These are phyloP conservation scores for Orthonychiurus folsomi DNA, from an alignment of 2,888 invertebrate species.

Conservation along the genomic window DNA sequence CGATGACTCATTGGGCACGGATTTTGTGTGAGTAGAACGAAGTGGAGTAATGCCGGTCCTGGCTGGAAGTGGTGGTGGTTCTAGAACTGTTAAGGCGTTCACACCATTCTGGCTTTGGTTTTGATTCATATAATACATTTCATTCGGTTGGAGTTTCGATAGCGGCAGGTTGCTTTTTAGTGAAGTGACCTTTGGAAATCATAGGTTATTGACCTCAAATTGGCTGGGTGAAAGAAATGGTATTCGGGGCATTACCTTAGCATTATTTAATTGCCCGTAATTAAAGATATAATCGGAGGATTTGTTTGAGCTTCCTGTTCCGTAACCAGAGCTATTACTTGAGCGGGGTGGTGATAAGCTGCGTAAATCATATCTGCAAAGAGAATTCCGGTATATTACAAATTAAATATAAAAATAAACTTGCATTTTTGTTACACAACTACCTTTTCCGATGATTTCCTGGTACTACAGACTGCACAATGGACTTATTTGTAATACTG, in stretches of 20 bases:
- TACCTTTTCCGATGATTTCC: constrained; percentile 55
- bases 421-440: constrained; percentile 13
- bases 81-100: not conserved
- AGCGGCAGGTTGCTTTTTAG: too few relatives aligned
- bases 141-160: too few relatives aligned
- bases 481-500: not conserved
- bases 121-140: not conserved
- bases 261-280: not conserved
- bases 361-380: constrained; percentile 56
- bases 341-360: constrained; percentile 69
- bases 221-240: too few relatives aligned
- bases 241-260: constrained; percentile 1
- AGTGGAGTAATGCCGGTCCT: not conserved
- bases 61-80: not conserved
- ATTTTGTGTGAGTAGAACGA: not conserved
- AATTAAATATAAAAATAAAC: constrained; percentile 6
- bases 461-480: constrained; percentile 45
- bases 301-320: constrained; percentile 57
- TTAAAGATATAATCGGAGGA: constrained; percentile 41
- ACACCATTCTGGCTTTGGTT: not conserved
- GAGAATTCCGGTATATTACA: constrained; percentile 11
- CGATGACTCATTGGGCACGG: not conserved
- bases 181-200: too few relatives aligned
- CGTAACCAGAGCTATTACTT: constrained; percentile 73
- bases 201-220: too few relatives aligned